phyloP scores from a whole-genome alignment of 2,113 vertebrate species.

The Sphyrna mokarran region DNA sequence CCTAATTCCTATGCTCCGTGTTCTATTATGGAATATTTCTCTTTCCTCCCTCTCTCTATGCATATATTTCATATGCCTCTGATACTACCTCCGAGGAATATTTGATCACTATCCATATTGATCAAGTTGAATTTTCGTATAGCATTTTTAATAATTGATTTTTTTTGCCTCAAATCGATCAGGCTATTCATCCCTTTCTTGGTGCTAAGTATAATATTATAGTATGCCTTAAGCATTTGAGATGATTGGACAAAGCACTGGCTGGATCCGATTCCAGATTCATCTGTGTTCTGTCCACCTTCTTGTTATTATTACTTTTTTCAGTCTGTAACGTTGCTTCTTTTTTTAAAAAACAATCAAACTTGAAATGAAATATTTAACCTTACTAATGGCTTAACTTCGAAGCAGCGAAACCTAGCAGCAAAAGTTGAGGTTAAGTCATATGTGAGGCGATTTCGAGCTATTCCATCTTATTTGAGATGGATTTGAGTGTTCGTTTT shows the following conservation, averaged over 20 bases:
- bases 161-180: not conserved
- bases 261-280: not conserved
- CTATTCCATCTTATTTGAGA: not conserved
- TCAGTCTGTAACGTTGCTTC: not conserved
- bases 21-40: not conserved
- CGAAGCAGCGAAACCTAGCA: not conserved
- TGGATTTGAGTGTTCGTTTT: not conserved
- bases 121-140: not conserved
- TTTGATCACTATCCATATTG: not conserved
- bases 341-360: too few relatives aligned
- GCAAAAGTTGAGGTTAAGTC: not conserved
- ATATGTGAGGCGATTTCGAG: not conserved
- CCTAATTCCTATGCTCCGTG: too few relatives aligned
- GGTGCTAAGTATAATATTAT: not conserved
- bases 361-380: not conserved
- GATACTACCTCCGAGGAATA: not conserved
- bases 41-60: not conserved
- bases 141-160: not conserved
- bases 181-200: not conserved
- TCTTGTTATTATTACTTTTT: not conserved
- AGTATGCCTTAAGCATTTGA: not conserved
- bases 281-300: not conserved
- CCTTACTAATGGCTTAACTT: too few relatives aligned
- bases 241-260: not conserved
- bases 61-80: not conserved